These are phyloP conservation scores for Gymnosoma rotundatum DNA, from an alignment of 2,888 invertebrate genomes.

Conservation along the genomic window DNA sequence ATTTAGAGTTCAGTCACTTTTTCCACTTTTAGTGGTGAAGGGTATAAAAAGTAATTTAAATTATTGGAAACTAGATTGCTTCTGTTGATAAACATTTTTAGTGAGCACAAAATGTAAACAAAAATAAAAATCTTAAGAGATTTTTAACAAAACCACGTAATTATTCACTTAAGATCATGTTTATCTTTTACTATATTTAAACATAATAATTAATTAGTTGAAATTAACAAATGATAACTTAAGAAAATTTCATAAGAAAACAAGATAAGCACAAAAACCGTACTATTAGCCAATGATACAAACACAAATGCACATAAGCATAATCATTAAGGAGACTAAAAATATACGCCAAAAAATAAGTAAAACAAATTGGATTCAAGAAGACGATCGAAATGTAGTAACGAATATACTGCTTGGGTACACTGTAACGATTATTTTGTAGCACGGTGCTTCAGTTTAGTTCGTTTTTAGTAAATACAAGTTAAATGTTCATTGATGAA, in stretches of 20 bases:
- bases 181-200: conserved; percentile 74
- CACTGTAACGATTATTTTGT: not conserved
- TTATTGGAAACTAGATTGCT: too few species aligned
- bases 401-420: conserved; percentile 30
- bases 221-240: conserved; percentile 81
- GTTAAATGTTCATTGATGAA: conserved; percentile 1
- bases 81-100: not conserved
- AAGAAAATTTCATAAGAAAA: conserved; percentile 18
- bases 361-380: conserved; percentile 18
- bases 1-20: too few species aligned
- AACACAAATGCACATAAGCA: not conserved
- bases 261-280: not conserved
- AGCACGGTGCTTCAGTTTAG: not conserved
- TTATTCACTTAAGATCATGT: conserved; percentile 75
- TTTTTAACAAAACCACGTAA: conserved; percentile 62
- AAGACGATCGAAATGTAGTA: not conserved
- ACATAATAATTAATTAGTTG: conserved; percentile 81
- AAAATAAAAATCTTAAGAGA: not conserved
- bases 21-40: too few species aligned
- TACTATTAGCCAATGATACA: not conserved
- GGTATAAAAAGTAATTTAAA: too few species aligned
- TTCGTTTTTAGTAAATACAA: conserved; percentile 12
- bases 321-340: not conserved
- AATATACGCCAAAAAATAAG: not conserved
- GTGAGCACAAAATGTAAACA: not conserved